Conservation (phyloP, 2,888 invertebrate species). For the Cantharis rufa region DNA sequence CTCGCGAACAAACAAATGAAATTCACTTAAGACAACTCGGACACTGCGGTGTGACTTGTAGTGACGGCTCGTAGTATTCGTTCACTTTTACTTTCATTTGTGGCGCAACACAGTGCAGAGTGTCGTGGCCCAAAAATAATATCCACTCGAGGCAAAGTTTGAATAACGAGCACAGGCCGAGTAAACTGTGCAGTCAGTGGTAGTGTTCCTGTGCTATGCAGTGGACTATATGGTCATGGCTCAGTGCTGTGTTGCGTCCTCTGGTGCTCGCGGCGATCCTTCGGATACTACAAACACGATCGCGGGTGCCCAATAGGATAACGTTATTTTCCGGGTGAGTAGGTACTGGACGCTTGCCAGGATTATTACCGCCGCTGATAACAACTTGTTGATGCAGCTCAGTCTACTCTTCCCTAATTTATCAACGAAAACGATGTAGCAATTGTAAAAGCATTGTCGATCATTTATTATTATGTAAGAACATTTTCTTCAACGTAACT, state of each 20-base stretch:
- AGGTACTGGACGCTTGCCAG: conserved; percentile 27
- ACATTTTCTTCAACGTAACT: neutral
- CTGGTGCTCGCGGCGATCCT: conserved; percentile 50
- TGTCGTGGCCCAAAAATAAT: conserved; percentile 56
- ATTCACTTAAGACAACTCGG: conserved; percentile 15
- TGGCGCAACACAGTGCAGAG: conserved; percentile 55
- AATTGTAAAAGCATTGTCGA: conserved; percentile 1
- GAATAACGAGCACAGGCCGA: conserved; percentile 34
- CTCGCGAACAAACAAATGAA: neutral
- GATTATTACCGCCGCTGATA: conserved; percentile 17
- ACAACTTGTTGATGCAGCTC: conserved; percentile 31
- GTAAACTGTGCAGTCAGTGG: conserved; percentile 45
- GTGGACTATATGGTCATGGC: conserved; percentile 48
- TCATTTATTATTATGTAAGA: neutral
- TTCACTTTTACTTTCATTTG: conserved; percentile 60
- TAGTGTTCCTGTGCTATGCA: conserved; percentile 32
- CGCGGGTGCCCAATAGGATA: conserved; percentile 52
- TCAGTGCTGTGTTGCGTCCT: conserved; percentile 47
- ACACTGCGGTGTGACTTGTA: conserved; percentile 24
- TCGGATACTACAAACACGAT: conserved; percentile 45
- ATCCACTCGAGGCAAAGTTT: conserved; percentile 51
- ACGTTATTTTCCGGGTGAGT: conserved; percentile 47
- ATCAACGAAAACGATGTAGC: neutral
- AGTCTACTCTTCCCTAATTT: neutral
- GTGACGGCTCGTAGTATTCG: conserved; percentile 42